These are phyloP conservation scores for Mesopsocus fuscifrons DNA, from an alignment of 2,888 invertebrate species.

Conservation along the genomic window DNA sequence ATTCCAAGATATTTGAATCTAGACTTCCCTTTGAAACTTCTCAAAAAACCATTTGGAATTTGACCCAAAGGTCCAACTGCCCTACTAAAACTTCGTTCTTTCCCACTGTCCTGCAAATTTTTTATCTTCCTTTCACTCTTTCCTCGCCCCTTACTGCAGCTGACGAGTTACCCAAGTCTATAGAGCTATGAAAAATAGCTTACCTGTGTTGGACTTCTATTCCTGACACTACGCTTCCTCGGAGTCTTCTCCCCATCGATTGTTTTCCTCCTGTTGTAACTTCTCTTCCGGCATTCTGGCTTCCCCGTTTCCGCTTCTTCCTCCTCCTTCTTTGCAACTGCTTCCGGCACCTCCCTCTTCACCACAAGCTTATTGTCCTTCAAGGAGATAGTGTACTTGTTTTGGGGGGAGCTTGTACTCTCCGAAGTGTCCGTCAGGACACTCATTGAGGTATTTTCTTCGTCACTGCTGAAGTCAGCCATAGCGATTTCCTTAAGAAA, in stretches of 20 bases:
- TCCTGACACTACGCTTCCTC: constrained; percentile 51
- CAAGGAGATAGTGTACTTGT: constrained; percentile 2
- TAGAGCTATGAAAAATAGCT: too few relatives aligned
- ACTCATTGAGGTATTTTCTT: constrained; percentile 4
- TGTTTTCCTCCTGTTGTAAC: constrained; percentile 17
- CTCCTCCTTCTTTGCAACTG: not conserved
- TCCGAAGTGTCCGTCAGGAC: constrained; percentile 2
- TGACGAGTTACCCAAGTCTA: too few relatives aligned
- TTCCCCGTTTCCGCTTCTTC: not conserved
- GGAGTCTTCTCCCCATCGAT: constrained; percentile 37
- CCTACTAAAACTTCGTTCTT: too few relatives aligned
- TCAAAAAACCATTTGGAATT: too few relatives aligned
- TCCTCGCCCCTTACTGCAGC: too few relatives aligned
- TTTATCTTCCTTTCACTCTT: too few relatives aligned
- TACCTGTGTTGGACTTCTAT: constrained; percentile 48
- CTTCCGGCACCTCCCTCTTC: too few relatives aligned
- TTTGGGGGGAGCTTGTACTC: not conserved
- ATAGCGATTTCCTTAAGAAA: not conserved
- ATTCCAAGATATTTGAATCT: too few relatives aligned
- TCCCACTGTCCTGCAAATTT: too few relatives aligned
- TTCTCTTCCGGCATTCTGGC: constrained; percentile 12
- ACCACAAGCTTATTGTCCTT: constrained; percentile 5
- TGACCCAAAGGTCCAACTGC: too few relatives aligned
- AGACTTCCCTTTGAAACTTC: too few relatives aligned
- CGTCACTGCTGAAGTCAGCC: not conserved